These are phyloP conservation scores for Erpetoichthys calabaricus DNA, from an alignment of 2,797 vertebrate genomes.

Conservation along the genomic window DNA sequence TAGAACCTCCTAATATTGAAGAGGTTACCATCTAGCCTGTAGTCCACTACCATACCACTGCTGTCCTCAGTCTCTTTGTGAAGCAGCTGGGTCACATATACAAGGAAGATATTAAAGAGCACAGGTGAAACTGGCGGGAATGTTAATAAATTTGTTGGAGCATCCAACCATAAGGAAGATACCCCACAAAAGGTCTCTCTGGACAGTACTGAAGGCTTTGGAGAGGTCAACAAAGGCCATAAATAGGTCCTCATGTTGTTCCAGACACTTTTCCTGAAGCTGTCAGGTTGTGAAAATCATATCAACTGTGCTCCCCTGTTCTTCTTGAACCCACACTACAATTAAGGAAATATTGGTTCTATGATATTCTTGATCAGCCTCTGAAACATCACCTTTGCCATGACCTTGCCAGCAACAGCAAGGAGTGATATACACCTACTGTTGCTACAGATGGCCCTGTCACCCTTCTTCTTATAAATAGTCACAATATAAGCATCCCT, in stretches of 20 bases:
- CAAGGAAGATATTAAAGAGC: not conserved
- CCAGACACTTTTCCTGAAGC: too few species aligned
- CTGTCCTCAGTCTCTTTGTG: not conserved
- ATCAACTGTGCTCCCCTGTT: too few species aligned
- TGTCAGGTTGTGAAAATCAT: too few species aligned
- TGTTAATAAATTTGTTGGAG: too few species aligned
- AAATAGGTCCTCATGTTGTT: too few species aligned
- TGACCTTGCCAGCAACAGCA: not conserved
- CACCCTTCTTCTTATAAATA: not conserved
- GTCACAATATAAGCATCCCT: too few species aligned
- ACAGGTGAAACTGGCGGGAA: not conserved
- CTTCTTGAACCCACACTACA: too few species aligned
- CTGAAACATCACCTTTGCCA: not conserved
- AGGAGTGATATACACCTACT: constrained; percentile 1
- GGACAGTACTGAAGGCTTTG: too few species aligned
- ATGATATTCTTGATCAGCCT: not conserved
- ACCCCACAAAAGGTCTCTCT: too few species aligned
- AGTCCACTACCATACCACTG: not conserved
- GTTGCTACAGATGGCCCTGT: not conserved
- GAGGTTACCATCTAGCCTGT: not conserved
- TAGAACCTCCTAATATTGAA: constrained; percentile 6
- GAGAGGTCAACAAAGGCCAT: too few species aligned
- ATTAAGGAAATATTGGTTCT: not conserved
- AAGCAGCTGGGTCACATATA: not conserved
- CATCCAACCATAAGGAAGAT: too few species aligned